Evolutionary conservation across 23 tunicate genomes (phyloP).

Genomic region (Pegea sp.): DNA sequence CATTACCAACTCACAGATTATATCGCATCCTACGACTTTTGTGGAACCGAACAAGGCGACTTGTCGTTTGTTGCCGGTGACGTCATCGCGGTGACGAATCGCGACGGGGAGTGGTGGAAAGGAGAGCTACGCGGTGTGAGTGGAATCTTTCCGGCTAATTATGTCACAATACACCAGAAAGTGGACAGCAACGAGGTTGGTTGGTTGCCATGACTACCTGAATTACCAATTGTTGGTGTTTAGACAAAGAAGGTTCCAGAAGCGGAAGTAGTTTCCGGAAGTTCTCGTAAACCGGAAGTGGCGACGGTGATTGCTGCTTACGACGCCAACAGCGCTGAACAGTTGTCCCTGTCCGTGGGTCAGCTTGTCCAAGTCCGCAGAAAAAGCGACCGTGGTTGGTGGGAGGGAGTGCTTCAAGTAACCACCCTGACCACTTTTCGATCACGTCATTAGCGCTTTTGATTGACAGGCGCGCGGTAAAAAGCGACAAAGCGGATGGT

Average conservation of each 20-base stretch:
- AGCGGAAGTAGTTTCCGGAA: too few relatives aligned
- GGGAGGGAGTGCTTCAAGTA: slow-evolving; percentile 94
- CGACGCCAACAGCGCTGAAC: slow-evolving; percentile 39
- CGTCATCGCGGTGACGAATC: slow-evolving; percentile 38
- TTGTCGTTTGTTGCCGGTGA: slow-evolving; percentile 60
- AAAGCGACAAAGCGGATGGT: slow-evolving; percentile 81
- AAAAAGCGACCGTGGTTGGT: slow-evolving; percentile 85
- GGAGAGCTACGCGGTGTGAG: slow-evolving; percentile 31
- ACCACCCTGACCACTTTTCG: too few relatives aligned
- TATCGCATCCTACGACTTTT: slow-evolving; percentile 50
- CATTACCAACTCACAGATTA: slow-evolving; percentile 11
- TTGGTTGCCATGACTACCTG: too few relatives aligned
- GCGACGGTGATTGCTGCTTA: slow-evolving; percentile 77
- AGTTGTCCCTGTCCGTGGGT: slow-evolving; percentile 42
- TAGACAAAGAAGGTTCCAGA: too few relatives aligned
- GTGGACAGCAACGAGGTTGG: too few relatives aligned
- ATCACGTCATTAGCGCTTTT: too few relatives aligned
- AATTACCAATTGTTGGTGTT: too few relatives aligned
- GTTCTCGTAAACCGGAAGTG: slow-evolving; percentile 32
- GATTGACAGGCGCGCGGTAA: slow-evolving; percentile 88
- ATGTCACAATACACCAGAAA: slow-evolving; percentile 32
- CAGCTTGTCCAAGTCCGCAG: slow-evolving; percentile 38
- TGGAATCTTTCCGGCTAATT: slow-evolving; percentile 88
- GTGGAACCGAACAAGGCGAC: slow-evolving; percentile 53
- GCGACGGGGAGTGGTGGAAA: slow-evolving; percentile 95